Percentiles rank a stretch among this genome's conserved stretches.
These are phyloP conservation scores for Phacellophora camtschatica DNA, from an alignment of 30 jellyfish, hydroid and myxozoan species.

Conservation along the genomic window DNA sequence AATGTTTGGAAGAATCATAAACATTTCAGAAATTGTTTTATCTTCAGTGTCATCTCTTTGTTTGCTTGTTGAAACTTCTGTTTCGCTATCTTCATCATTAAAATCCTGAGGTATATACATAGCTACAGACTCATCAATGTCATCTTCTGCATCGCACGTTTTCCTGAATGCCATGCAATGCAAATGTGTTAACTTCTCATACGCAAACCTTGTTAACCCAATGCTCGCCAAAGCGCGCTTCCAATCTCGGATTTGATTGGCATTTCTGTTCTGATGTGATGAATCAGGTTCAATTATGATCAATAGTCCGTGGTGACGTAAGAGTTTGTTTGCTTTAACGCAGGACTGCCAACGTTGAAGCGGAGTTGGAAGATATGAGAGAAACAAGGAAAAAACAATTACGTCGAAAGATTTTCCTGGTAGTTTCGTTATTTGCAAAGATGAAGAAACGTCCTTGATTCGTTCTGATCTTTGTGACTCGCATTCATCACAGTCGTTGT, in stretches of 20 bases:
- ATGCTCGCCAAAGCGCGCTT: conserved; percentile 54
- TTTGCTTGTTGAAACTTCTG: neutral
- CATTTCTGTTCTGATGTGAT: conserved; percentile 75
- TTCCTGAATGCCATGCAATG: conserved; percentile 93
- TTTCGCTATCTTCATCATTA: conserved; percentile 38
- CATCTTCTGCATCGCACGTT: neutral
- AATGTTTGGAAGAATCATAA: conserved; percentile 7
- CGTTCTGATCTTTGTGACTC: neutral
- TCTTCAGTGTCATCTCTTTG: conserved; percentile 22
- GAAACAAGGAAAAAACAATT: conserved; percentile 68
- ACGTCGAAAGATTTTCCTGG: conserved; percentile 52
- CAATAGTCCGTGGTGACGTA: conserved; percentile 58
- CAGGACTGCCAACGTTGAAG: conserved; percentile 78
- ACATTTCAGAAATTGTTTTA: conserved; percentile 10
- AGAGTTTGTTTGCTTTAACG: conserved; percentile 58
- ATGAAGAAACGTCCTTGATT: neutral
- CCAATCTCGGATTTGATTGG: conserved; percentile 80
- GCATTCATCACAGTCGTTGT: too few species aligned
- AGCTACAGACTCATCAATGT: conserved; percentile 6
- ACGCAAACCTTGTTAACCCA: conserved; percentile 71
- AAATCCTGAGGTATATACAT: conserved; percentile 83
- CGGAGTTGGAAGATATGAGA: conserved; percentile 83
- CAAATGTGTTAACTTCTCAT: conserved; percentile 77
- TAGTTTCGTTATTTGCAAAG: neutral
- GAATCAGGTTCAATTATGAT: conserved; percentile 82